Evolutionary conservation across 2,797 vertebrate species (phyloP).

Genomic region (Trematomus bernacchii): DNA sequence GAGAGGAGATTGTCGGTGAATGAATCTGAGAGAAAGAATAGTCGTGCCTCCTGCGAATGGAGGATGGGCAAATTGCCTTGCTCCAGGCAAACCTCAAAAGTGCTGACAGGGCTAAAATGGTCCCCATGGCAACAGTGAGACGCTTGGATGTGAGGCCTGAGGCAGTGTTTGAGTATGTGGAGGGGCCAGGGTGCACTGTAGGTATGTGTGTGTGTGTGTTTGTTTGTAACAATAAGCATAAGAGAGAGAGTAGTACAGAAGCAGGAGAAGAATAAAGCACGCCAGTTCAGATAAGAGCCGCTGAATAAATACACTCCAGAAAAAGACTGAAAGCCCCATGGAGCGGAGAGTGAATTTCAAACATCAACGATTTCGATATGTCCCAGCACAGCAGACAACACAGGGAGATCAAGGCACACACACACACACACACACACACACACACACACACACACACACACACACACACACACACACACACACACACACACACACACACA

Average conservation of each 20-base stretch:
- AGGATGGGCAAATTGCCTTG: conserved; percentile 66
- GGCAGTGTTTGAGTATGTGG: conserved; percentile 27
- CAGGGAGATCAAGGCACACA: conserved; percentile 11
- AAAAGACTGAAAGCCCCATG: conserved; percentile 19
- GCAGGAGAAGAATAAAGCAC: conserved; percentile 51
- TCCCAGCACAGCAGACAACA: conserved; percentile 28
- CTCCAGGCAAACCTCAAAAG: conserved; percentile 61
- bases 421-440: conserved; percentile 5
- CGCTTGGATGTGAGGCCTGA: conserved; percentile 56
- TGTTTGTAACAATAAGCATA: conserved; percentile 21
- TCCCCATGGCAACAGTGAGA: conserved; percentile 67
- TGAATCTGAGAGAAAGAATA: conserved; percentile 70
- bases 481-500: too few species aligned
- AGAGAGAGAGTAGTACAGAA: conserved; percentile 12
- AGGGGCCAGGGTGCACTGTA: conserved; percentile 37
- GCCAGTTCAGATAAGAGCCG: conserved; percentile 48
- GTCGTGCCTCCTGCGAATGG: conserved; percentile 65
- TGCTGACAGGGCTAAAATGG: conserved; percentile 73
- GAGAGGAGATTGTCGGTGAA: conserved; percentile 71
- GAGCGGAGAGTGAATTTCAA: conserved; percentile 51
- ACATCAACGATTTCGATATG: conserved; percentile 24
- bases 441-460: conserved; percentile 2
- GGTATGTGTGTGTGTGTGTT: conserved; percentile 42
- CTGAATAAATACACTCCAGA: conserved; percentile 48
- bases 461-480: not conserved